A percentile compares a stretch with the other conserved stretches of the same genome.
phyloP scores from a whole-genome alignment of 1,140 invertebrate genomes.

The Drosophila trapezifrons region DNA sequence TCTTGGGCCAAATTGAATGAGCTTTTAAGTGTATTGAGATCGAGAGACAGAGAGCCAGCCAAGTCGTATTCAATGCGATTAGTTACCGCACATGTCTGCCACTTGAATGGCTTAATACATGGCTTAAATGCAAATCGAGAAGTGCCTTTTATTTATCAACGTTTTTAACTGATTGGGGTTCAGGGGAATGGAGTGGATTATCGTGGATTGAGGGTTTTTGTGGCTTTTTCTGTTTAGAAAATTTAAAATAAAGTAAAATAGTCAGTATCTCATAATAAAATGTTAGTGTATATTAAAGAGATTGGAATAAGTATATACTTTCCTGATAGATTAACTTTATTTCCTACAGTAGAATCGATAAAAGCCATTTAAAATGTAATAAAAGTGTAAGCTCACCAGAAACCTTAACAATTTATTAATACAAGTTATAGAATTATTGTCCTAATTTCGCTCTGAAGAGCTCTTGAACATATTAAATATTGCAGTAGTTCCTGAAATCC shows the following conservation, averaged over 20 bases:
- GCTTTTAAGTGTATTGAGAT: conserved; percentile 75
- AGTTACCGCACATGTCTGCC: conserved; percentile 47
- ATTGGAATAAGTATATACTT: no score
- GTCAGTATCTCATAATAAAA: no score
- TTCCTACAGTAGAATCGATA: not conserved
- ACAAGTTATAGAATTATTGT: not conserved
- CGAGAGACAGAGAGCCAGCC: conserved; percentile 21
- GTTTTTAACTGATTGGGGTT: conserved; percentile 15
- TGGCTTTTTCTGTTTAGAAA: no score
- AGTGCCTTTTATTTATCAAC: not conserved
- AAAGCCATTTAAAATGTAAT: not conserved
- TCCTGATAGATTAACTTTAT: not conserved
- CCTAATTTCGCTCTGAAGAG: not conserved
- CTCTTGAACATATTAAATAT: not conserved
- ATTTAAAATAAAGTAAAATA: not conserved
- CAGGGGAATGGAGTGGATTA: not conserved
- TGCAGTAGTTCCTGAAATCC: conserved; percentile 1
- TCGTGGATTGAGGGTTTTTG: not conserved
- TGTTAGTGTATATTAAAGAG: no score
- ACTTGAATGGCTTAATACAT: conserved; percentile 38
- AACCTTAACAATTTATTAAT: no score
- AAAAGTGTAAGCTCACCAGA: not conserved
- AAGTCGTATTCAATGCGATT: conserved; percentile 47
- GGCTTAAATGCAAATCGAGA: conserved; percentile 39
- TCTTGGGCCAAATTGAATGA: conserved; percentile 75